These are phyloP conservation scores for Parnassius smintheus DNA, from an alignment of 2,888 invertebrate genomes.

Conservation along the genomic window DNA sequence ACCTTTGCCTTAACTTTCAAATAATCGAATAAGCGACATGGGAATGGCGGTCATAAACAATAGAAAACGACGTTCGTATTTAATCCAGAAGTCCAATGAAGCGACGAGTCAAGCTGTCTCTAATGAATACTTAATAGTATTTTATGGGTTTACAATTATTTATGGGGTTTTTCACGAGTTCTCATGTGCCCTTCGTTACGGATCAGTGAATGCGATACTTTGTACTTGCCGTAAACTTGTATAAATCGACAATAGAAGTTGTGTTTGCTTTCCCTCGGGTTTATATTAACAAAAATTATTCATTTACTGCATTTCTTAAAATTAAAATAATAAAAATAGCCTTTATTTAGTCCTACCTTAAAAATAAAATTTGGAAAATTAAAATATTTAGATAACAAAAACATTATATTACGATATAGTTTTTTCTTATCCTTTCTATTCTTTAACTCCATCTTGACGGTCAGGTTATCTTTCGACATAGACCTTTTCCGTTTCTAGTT, in stretches of 20 bases:
- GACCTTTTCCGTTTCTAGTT: too few species aligned
- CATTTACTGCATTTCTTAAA: too few species aligned
- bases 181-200: constrained; percentile 45
- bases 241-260: constrained; percentile 13
- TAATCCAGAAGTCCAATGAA: constrained; percentile 32
- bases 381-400: too few species aligned
- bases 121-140: constrained; percentile 62
- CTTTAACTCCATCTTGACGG: too few species aligned
- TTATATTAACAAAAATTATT: constrained; percentile 2
- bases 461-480: too few species aligned
- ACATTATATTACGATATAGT: too few species aligned
- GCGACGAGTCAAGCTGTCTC: constrained; percentile 40
- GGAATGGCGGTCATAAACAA: constrained; percentile 23
- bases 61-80: constrained; percentile 19
- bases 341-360: too few species aligned
- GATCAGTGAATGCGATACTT: constrained; percentile 36
- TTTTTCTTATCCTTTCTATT: too few species aligned
- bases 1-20: neutral
- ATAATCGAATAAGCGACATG: constrained; percentile 6
- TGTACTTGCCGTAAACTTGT: constrained; percentile 18
- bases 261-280: neutral
- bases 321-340: too few species aligned
- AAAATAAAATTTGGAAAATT: too few species aligned
- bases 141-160: constrained; percentile 53
- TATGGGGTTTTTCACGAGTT: constrained; percentile 42